Base-by-base conservation (phyloP, 2,888 invertebrate genomes). In the Gastrophysa polygoni region DNA sequence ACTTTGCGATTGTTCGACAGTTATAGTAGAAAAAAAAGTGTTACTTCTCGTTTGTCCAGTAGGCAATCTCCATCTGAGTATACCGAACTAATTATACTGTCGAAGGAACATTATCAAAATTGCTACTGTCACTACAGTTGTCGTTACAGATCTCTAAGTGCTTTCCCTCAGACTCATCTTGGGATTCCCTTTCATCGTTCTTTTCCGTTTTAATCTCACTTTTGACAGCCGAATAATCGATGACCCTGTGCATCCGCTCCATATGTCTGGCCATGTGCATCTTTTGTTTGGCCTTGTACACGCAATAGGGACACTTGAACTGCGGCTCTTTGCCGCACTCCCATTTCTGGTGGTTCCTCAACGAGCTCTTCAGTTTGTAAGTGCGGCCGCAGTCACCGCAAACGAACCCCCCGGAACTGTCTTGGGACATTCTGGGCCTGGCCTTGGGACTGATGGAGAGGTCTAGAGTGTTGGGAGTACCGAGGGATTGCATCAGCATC, bases 271-370 rank as follows among this genome's bases (percentile, higher is more conserved):
- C 90, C 80, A 91, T 91, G 81, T 91, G 91, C 91, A 91, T 91
- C 84, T 91, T 91, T 81, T 91, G 91, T 78, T 91, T 91, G 77
- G 91, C 91, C 75, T 91, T 87, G 81, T 91, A 91, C n/a, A 89
- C 89, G 82, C 92, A 92, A 82, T 89, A 91, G 18, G 90, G 89
- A 80, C 93, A 93, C 78, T 89, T 89, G 81, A 91, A 92, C 81
- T 91, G 91, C 17, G 91, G 92, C 81, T 92, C 91, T 80, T 92
- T 92, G 77, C 91, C 91, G 81, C 91, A 92, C 82, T 92, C 92
- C 91, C 91, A 92, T 81, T 91, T 91, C 84, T 91, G 91, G 79
- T 92, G 92, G 81, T 92, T 91, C 66, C 91, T 86, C 75, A 92
- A 83, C 63, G 93, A 93, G 72, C 92, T 92, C 83, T 93, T 93